These are phyloP conservation scores for Taxidea taxus DNA, from an alignment of 2,113 vertebrate species.

Conservation along the genomic window DNA sequence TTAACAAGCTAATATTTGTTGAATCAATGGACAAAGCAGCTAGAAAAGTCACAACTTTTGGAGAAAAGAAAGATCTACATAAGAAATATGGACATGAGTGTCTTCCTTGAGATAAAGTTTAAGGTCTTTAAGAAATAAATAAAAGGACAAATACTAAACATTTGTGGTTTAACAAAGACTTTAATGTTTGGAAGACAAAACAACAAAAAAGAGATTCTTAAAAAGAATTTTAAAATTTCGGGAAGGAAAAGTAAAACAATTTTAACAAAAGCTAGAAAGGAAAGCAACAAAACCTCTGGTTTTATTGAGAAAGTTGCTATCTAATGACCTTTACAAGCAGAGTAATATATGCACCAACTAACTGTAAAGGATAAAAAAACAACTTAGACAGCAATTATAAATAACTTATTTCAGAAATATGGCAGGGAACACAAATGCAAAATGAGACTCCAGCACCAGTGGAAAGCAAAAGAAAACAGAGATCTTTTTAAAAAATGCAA, in stretches of 20 bases:
- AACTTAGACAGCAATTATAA: neutral
- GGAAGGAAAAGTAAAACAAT: neutral
- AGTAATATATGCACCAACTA: neutral
- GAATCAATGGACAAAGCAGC: neutral
- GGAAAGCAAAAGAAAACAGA: conserved; percentile 9
- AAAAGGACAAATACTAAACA: neutral
- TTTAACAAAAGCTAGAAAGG: conserved; percentile 14
- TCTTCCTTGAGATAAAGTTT: neutral
- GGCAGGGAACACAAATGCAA: neutral
- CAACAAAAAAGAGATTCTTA: neutral
- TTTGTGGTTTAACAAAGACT: neutral
- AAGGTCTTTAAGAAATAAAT: neutral
- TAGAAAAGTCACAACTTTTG: neutral
- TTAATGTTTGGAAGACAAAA: neutral
- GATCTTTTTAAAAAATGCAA: neutral
- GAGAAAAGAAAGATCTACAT: neutral
- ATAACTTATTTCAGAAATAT: neutral
- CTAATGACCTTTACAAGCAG: neutral
- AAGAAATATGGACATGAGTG: neutral
- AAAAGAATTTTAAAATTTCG: neutral
- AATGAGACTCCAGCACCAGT: neutral
- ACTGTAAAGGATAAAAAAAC: conserved; percentile 1
- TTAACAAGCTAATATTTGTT: conserved; percentile 20
- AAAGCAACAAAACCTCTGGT: neutral
- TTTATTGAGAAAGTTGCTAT: neutral